A percentile compares a stretch with the other conserved stretches of the same genome.
phyloP scores from a whole-genome alignment of 2,888 invertebrate genomes.

The Nymphalis polychloros region DNA sequence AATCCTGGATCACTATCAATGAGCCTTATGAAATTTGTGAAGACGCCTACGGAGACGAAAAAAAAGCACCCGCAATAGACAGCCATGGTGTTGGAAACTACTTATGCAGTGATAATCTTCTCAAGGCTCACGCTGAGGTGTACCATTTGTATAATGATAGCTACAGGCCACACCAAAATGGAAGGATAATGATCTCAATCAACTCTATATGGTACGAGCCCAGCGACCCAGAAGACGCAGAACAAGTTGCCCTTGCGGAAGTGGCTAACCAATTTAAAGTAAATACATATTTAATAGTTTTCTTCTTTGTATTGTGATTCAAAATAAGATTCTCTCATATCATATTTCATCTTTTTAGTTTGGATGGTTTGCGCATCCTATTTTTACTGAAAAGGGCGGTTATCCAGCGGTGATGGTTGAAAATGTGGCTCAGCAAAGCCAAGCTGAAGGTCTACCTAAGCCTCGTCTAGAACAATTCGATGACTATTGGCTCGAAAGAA shows the following conservation, averaged over 20 bases:
- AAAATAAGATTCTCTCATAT: no score
- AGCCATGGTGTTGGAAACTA: constrained; percentile 84
- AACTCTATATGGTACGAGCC: constrained; percentile 81
- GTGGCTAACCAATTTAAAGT: constrained; percentile 79
- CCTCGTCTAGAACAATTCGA: constrained; percentile 75
- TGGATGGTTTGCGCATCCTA: constrained; percentile 80
- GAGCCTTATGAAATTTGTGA: constrained; percentile 83
- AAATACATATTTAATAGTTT: constrained; percentile 12
- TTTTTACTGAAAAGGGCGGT: constrained; percentile 75
- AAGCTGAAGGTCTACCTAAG: constrained; percentile 63
- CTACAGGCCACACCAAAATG: constrained; percentile 80
- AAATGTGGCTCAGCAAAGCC: constrained; percentile 68
- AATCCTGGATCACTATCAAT: constrained; percentile 87
- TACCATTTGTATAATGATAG: constrained; percentile 84
- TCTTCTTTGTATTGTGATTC: background rate
- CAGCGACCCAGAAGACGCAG: constrained; percentile 63
- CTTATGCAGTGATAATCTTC: constrained; percentile 83
- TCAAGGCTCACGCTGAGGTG: constrained; percentile 85
- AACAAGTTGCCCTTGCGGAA: constrained; percentile 73
- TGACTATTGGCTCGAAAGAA: constrained; percentile 70
- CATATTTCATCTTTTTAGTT: constrained; percentile 56
- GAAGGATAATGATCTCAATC: constrained; percentile 78
- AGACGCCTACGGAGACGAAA: constrained; percentile 77
- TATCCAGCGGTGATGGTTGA: constrained; percentile 76
- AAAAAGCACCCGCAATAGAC: constrained; percentile 78